These are phyloP conservation scores for Chrysolina americana DNA, from an alignment of 2,888 invertebrate species.

Conservation along the genomic window DNA sequence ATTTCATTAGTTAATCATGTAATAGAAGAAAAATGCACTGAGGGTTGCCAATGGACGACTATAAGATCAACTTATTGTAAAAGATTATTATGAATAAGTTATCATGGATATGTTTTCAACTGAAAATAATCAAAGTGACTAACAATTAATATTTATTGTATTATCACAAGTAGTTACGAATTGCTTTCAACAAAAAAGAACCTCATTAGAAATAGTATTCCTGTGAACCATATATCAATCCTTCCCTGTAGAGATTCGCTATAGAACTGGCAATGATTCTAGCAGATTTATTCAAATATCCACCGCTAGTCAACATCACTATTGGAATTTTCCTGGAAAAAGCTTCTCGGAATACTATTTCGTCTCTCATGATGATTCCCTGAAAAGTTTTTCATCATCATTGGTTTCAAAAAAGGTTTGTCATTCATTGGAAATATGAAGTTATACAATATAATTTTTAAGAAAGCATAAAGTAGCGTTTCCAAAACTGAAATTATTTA, in stretches of 20 bases:
- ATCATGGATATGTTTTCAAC: too few species aligned
- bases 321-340: conserved; percentile 79
- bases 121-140: neutral
- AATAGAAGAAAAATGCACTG: too few species aligned
- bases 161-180: conserved; percentile 1
- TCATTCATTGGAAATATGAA: too few species aligned
- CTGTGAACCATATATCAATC: conserved; percentile 70
- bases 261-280: conserved; percentile 89
- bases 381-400: conserved; percentile 65
- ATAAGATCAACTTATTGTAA: too few species aligned
- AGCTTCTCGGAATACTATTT: conserved; percentile 84
- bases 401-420: neutral
- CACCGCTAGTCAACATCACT: conserved; percentile 91
- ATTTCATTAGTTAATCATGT: too few species aligned
- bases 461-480: too few species aligned
- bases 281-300: conserved; percentile 85
- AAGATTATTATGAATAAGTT: too few species aligned
- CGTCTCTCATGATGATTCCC: conserved; percentile 90
- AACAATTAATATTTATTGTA: neutral
- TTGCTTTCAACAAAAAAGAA: neutral
- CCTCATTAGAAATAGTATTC: conserved; percentile 51
- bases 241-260: conserved; percentile 78
- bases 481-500: too few species aligned
- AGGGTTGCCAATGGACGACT: too few species aligned
- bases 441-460: too few species aligned